Base-by-base conservation (phyloP, 2,888 invertebrate species). In the Sphaerophoria rueppellii region DNA sequence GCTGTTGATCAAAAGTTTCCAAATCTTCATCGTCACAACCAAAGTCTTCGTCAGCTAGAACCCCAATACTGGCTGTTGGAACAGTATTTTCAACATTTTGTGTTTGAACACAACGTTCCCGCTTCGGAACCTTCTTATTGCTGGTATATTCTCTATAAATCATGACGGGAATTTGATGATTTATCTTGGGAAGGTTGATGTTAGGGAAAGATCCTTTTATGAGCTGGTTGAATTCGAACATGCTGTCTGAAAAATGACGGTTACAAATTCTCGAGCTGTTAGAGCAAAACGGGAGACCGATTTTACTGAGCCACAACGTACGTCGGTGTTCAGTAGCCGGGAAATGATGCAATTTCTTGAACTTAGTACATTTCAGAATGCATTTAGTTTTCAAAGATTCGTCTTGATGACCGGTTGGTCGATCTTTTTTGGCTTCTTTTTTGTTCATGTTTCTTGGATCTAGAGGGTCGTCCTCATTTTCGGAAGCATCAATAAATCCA, bases 171-270 rank as follows among this genome's bases (percentile, higher is more conserved):
- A 24, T 24, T 24, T 24, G 1, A 2, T 24, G 1, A 1, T 2
- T 24, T 24, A 37, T 6, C 6, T 40, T 48, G 0, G 83, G 83
- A 14, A 83, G 50, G 7, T 83, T 83, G 11, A 71, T 67, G 12
- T 83, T 75, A 0, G 83, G 83, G 61, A 24, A 79, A 0, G 83
- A 60, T n/a, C 9, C n/a, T 2, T 74, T 71, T 0, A 43, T 11
- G 4, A 79, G 75, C 0, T 24, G 71, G 9, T 61, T 54, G 7
- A 52, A 63, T 1, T 69, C 46, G 24, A 60, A 43, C 83, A 83
- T 83, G 6, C n/a, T 34, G 0, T 74, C 71, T 0, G 83, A 83
- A n/a, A 83, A 83, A 32, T 83, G 83, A 1, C 75, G 57, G 9
- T n/a, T 43, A 24, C 83, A 83, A 16, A 83, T 71, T n/a, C 43